Evolutionary conservation across 2,113 vertebrate species (phyloP).

Genomic region (Grammomys dolichurus): DNA sequence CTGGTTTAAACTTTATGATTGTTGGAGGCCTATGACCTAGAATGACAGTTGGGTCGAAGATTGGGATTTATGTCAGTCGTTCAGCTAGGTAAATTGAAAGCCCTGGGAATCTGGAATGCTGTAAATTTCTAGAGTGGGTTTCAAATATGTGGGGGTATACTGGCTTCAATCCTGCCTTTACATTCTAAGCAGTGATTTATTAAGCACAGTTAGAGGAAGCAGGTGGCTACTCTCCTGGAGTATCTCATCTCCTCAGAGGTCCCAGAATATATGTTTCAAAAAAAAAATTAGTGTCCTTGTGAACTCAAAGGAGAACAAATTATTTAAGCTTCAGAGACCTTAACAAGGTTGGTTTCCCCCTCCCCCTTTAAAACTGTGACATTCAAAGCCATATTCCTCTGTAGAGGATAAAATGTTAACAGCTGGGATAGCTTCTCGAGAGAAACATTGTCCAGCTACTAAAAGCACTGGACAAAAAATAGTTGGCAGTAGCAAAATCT

Average conservation of each 20-base stretch:
- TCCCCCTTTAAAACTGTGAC: background rate
- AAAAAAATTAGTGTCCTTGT: background rate
- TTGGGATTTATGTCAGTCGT: background rate
- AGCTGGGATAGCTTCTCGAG: background rate
- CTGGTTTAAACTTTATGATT: slow-evolving; percentile 19
- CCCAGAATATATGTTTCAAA: background rate
- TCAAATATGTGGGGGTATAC: background rate
- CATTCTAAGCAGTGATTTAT: background rate
- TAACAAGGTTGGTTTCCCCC: background rate
- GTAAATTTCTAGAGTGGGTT: background rate
- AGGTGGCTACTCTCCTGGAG: too few relatives aligned
- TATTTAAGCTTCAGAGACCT: background rate
- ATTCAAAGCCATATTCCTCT: background rate
- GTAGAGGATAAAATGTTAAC: background rate
- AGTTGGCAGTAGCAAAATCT: too few relatives aligned
- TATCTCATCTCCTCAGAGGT: background rate
- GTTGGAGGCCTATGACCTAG: slow-evolving; percentile 18
- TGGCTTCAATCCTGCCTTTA: background rate
- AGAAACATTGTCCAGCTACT: background rate
- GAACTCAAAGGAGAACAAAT: slow-evolving; percentile 33
- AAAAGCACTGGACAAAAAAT: background rate
- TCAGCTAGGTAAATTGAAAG: slow-evolving; percentile 48
- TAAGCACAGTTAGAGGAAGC: fast-evolving
- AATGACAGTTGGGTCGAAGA: slow-evolving; percentile 55
- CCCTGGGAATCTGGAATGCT: slow-evolving; percentile 26